Conservation (phyloP, 2,113 vertebrate species). For the Neodontobutis hainanensis region DNA sequence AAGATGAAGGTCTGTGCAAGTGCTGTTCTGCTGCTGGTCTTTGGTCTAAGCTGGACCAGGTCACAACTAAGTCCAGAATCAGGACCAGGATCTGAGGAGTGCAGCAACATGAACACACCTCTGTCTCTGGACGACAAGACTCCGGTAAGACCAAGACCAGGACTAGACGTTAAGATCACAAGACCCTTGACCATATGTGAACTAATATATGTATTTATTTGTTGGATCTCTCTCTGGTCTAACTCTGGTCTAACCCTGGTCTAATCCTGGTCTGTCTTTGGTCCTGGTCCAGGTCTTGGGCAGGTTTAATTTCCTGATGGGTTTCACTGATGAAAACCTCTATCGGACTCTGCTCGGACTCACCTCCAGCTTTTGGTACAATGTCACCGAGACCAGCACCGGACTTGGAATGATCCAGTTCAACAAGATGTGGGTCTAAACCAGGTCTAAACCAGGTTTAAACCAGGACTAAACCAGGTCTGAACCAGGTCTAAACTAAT, state of each 20-base stretch:
- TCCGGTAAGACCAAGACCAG: not conserved
- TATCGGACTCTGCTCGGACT: not conserved
- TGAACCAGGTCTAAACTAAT: not conserved
- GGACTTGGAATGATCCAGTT: not conserved
- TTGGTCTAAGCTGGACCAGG: not conserved
- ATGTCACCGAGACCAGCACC: not conserved
- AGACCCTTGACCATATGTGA: too few species aligned
- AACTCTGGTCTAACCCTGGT: too few species aligned
- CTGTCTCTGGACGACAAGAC: not conserved
- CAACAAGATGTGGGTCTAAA: slow-evolving; percentile 2
- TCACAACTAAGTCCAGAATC: not conserved
- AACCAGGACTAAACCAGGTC: not conserved
- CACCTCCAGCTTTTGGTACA: slow-evolving; percentile 4
- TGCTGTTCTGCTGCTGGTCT: not conserved
- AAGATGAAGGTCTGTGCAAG: slow-evolving; percentile 1
- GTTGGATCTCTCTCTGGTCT: too few species aligned
- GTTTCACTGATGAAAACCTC: not conserved
- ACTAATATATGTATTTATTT: too few species aligned
- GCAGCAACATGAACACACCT: not conserved
- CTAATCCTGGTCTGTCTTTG: not conserved
- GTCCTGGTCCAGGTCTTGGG: slow-evolving; percentile 2
- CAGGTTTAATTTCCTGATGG: not conserved
- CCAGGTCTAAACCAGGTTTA: not conserved
- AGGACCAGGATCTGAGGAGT: not conserved
- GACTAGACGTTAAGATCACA: too few species aligned